These are phyloP conservation scores for Aromia moschata DNA, from an alignment of 2,888 invertebrate species.

Conservation along the genomic window DNA sequence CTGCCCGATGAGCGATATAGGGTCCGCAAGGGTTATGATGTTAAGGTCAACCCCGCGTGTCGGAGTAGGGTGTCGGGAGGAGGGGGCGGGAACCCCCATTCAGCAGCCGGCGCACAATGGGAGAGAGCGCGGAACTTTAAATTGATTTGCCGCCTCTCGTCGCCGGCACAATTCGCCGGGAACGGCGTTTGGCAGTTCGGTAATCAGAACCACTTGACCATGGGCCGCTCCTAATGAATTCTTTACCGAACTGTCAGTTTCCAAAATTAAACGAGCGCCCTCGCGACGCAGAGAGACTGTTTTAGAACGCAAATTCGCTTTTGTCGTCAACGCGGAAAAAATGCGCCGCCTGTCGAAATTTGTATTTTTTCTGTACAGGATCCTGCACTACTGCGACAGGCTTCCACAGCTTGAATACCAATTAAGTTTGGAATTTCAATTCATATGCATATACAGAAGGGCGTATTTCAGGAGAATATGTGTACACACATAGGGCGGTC, in stretches of 20 bases:
- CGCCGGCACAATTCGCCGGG: slow-evolving; percentile 47
- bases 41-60: slow-evolving; percentile 27
- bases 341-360: too few species aligned
- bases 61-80: too few species aligned
- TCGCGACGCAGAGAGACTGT: too few species aligned
- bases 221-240: slow-evolving; percentile 45
- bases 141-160: slow-evolving; percentile 58
- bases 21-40: slow-evolving; percentile 21
- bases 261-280: slow-evolving; percentile 39
- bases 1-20: slow-evolving; percentile 6
- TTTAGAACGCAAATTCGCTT: too few species aligned
- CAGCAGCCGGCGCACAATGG: slow-evolving; percentile 48
- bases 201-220: slow-evolving; percentile 58
- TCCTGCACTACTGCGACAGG: too few species aligned
- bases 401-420: too few species aligned
- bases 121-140: slow-evolving; percentile 54
- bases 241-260: slow-evolving; percentile 37
- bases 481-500: too few species aligned
- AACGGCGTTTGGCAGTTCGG: slow-evolving; percentile 57
- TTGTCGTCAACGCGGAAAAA: too few species aligned
- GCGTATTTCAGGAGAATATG: too few species aligned
- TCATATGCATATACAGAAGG: too few species aligned
- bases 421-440: too few species aligned
- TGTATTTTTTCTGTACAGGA: too few species aligned
- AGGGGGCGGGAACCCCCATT: slow-evolving; percentile 17